Conservation (phyloP, 2,888 invertebrate genomes). For the Xylota segnis region DNA sequence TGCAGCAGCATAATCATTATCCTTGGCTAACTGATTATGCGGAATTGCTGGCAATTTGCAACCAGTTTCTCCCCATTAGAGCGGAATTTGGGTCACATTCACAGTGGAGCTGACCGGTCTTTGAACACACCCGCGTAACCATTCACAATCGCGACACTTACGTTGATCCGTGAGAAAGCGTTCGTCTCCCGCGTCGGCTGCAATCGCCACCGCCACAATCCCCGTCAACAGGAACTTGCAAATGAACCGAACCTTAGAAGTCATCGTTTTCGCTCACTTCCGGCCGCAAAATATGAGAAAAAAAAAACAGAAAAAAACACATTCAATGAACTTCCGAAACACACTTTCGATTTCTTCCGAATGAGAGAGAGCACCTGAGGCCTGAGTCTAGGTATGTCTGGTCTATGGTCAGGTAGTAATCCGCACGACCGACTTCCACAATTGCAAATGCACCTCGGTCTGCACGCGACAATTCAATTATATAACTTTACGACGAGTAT, state of each 20-base stretch:
- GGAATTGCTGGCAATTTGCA: neutral
- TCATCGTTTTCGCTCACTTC: conserved; percentile 47
- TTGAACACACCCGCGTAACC: neutral
- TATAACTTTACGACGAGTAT: conserved; percentile 68
- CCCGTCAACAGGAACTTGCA: conserved; percentile 65
- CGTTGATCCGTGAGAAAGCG: conserved; percentile 69
- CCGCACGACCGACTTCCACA: conserved; percentile 75
- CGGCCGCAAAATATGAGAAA: neutral
- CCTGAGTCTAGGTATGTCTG: conserved; percentile 21
- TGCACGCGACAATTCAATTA: conserved; percentile 76
- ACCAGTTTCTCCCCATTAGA: conserved; percentile 17
- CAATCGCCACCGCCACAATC: conserved; percentile 38
- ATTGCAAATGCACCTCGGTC: conserved; percentile 70
- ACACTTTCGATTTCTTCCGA: conserved; percentile 60
- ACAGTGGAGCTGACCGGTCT: neutral
- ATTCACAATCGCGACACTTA: conserved; percentile 49
- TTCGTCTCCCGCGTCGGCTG: conserved; percentile 34
- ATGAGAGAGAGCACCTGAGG: conserved; percentile 20
- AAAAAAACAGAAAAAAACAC: neutral
- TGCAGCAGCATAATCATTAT: neutral
- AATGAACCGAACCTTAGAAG: conserved; percentile 58
- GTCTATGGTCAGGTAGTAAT: conserved; percentile 39
- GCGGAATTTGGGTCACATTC: conserved; percentile 19
- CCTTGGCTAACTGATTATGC: conserved; percentile 34
- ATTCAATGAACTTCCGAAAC: conserved; percentile 46